Base-by-base conservation (phyloP, 2,113 vertebrate genomes). In the Peucedramus taeniatus region DNA sequence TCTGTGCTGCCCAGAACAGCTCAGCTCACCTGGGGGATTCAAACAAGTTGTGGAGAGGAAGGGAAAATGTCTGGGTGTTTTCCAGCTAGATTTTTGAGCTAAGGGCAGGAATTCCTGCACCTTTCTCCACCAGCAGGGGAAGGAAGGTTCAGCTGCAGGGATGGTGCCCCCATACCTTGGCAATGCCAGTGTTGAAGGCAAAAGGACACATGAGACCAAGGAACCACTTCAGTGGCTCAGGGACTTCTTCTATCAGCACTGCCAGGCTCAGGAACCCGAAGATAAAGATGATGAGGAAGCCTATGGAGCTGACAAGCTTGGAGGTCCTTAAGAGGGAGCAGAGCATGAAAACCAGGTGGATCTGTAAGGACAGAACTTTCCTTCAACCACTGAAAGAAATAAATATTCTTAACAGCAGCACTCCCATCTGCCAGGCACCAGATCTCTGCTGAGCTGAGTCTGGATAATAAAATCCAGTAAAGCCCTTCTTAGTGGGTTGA, bases 301-400 rank as follows among this genome's bases (percentile, higher is more conserved):
- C 97, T 68, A 97, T 89, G 3, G 98, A 98, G 89, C 98, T 97
- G 11, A 97, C 97, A 7, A 99, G 98, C 96, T 98, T 98, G 10
- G 98, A 98, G 89, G 98, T 99, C 97, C 98, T 98, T 50, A 99
- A 97, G 37, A 99, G 80, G 17, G 99, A 98, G 19, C 98, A 99
- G 97, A 99, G 95, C 98, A 99, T 97, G 97, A 99, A 99, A 89
- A 98, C 98, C 96, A 99, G 98, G 60, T 98, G 98, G 87, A 99
- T 98, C 99, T 99, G 97, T 15, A 71, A 82, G 79, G 93, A 80
- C 22, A 92, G 53, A 88, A 47, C 3, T 26, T 65, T 26, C 7
- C 49, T 56, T 84, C 61, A 63, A 1, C 35, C 28, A 4, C 40
- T 14, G 49, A 33, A 56, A 40, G 28, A 66, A 75, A 53, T n/a